phyloP scores from a whole-genome alignment of 2,797 vertebrate genomes.

The Tokudaia muenninki region DNA sequence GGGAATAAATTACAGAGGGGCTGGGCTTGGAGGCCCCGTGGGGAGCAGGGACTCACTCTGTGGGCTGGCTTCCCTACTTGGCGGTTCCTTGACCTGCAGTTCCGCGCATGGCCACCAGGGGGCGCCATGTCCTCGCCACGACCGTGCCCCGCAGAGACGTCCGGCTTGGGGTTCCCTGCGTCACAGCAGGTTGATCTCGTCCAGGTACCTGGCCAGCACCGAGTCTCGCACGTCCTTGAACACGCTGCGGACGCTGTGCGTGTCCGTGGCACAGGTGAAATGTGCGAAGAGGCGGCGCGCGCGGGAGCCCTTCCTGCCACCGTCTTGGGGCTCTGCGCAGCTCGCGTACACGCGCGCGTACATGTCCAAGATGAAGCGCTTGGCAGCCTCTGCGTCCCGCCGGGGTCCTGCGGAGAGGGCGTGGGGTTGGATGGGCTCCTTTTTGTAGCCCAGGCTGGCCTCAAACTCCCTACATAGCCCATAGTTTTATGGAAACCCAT shows the following conservation, averaged over 20 bases:
- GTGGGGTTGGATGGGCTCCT: not conserved
- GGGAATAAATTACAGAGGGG: conserved; percentile 62
- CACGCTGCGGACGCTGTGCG: conserved; percentile 86
- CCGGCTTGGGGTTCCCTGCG: not conserved
- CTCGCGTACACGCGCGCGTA: conserved; percentile 79
- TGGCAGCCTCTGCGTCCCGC: conserved; percentile 80
- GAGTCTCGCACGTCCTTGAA: conserved; percentile 86
- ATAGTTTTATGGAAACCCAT: too few relatives aligned
- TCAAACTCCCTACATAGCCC: not conserved
- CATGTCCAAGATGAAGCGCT: conserved; percentile 83
- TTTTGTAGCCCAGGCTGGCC: not conserved
- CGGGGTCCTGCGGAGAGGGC: conserved; percentile 78
- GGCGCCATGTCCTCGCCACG: not conserved
- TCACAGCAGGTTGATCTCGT: conserved; percentile 86
- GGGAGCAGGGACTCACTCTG: not conserved
- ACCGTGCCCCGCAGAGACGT: too few relatives aligned
- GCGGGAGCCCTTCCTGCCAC: conserved; percentile 39
- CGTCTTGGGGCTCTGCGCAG: not conserved
- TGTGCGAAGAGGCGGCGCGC: conserved; percentile 83
- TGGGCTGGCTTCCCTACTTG: not conserved
- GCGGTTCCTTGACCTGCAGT: not conserved
- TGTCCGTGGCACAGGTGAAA: conserved; percentile 88
- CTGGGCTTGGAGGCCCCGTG: not conserved
- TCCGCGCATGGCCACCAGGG: not conserved
- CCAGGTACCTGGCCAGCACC: conserved; percentile 83